Conservation (phyloP, 2,797 vertebrate species). For the Pteronotus mesoamericanus region DNA sequence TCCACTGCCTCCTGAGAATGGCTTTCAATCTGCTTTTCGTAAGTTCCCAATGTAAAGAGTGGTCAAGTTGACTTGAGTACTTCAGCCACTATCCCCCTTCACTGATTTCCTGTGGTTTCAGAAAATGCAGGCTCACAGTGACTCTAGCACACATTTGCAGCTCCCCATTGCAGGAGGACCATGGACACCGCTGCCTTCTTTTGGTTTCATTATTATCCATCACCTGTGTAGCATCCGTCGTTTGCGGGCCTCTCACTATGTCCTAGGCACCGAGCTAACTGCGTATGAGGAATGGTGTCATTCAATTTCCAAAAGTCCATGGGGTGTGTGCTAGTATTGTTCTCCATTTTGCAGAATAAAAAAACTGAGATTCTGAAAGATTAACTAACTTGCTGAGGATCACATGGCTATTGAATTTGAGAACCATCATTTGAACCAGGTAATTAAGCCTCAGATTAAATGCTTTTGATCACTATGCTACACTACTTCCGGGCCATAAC, state of each 20-base stretch:
- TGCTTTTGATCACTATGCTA: neutral
- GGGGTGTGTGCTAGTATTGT: neutral
- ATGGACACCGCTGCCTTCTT: no score
- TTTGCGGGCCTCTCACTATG: neutral
- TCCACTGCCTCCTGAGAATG: neutral
- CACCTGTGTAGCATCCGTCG: fast-evolving
- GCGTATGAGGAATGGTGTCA: neutral
- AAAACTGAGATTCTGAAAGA: neutral
- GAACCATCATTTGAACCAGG: neutral
- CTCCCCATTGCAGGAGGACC: neutral
- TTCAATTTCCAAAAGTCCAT: neutral
- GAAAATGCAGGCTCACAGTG: neutral
- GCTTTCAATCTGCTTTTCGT: neutral
- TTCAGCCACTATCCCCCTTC: neutral
- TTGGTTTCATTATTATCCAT: neutral
- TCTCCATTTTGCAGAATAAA: neutral
- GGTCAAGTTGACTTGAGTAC: neutral
- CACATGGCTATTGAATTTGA: neutral
- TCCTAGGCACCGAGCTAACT: neutral
- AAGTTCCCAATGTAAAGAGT: neutral
- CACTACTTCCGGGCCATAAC: neutral
- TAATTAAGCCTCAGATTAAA: neutral
- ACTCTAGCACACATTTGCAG: neutral
- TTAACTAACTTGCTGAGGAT: neutral
- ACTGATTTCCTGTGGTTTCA: neutral